These are phyloP conservation scores for Heloderma charlesbogerti DNA, from an alignment of 2,113 vertebrate genomes.

Conservation along the genomic window DNA sequence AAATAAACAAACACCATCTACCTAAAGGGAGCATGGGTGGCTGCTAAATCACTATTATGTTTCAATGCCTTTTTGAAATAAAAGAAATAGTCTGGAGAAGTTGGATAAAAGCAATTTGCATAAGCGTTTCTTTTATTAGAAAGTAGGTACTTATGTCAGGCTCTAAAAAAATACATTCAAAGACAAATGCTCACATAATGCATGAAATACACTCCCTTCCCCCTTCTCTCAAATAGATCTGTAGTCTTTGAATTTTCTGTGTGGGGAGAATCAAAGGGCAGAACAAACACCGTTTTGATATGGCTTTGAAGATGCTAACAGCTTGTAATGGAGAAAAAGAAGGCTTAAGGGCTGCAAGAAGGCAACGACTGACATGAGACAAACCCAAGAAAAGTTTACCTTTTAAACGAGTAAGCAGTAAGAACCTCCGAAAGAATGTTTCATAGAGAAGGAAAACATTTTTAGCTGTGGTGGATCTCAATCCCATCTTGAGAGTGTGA, in stretches of 20 bases:
- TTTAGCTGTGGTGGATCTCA: constrained; percentile 78
- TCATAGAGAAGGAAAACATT: constrained; percentile 65
- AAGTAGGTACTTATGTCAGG: constrained; percentile 79
- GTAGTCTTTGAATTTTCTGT: constrained; percentile 88
- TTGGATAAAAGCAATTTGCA: constrained; percentile 36
- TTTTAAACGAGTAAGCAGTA: constrained; percentile 82
- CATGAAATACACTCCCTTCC: constrained; percentile 81
- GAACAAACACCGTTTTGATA: constrained; percentile 94
- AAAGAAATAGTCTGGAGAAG: constrained; percentile 4
- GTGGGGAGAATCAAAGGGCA: constrained; percentile 89
- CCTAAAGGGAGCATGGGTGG: background rate
- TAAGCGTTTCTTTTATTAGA: constrained; percentile 55
- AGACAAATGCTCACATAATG: constrained; percentile 83
- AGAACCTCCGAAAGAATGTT: constrained; percentile 72
- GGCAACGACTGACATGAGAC: constrained; percentile 83
- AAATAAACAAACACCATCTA: background rate
- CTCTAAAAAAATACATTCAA: constrained; percentile 76
- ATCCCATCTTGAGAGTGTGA: constrained; percentile 67
- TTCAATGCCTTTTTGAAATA: background rate
- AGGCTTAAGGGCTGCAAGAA: constrained; percentile 77
- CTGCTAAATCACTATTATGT: constrained; percentile 25
- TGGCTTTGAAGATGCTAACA: constrained; percentile 92
- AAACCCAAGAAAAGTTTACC: constrained; percentile 82
- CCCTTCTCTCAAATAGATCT: constrained; percentile 84
- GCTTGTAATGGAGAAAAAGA: constrained; percentile 83